These are phyloP conservation scores for Drosophila melanosoma DNA, from an alignment of 2,888 invertebrate species.

Conservation along the genomic window DNA sequence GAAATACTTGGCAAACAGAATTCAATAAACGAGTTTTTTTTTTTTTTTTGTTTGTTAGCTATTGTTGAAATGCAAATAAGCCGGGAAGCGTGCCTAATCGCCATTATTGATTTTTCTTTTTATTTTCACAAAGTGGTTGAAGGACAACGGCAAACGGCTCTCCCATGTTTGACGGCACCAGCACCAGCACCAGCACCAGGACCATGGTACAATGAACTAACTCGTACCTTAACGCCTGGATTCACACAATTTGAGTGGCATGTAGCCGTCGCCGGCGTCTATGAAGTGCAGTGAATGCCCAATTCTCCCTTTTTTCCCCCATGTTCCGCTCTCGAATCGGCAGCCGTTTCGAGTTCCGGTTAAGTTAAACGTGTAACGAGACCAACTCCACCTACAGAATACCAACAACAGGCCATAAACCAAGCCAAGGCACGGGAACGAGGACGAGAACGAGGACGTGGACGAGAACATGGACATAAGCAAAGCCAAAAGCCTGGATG, in stretches of 20 bases:
- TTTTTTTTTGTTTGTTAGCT: constrained; percentile 29
- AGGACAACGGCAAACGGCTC: constrained; percentile 6
- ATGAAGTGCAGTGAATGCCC: constrained; percentile 71
- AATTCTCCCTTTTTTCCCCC: background rate
- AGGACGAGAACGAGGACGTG: no score
- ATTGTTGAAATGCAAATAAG: constrained; percentile 65
- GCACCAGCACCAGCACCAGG: constrained; percentile 27
- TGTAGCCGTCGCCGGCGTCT: constrained; percentile 54
- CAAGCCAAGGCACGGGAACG: constrained; percentile 42
- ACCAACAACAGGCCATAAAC: constrained; percentile 73
- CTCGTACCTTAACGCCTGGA: constrained; percentile 81
- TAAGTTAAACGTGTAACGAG: constrained; percentile 73
- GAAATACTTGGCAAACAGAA: constrained; percentile 20
- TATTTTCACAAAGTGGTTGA: constrained; percentile 63
- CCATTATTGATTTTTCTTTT: constrained; percentile 76
- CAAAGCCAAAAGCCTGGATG: constrained; percentile 50
- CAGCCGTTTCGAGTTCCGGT: constrained; percentile 66
- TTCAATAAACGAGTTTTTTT: constrained; percentile 19
- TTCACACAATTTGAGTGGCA: constrained; percentile 79
- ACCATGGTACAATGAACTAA: constrained; percentile 79
- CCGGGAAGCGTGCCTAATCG: constrained; percentile 81
- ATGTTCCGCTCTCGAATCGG: constrained; percentile 25
- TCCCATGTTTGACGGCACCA: constrained; percentile 4
- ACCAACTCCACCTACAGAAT: constrained; percentile 62
- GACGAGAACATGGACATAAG: constrained; percentile 6